These are phyloP conservation scores for Hydrozoanthus gracilis DNA, from an alignment of 92 coral and sea anemone genomes.

Conservation along the genomic window DNA sequence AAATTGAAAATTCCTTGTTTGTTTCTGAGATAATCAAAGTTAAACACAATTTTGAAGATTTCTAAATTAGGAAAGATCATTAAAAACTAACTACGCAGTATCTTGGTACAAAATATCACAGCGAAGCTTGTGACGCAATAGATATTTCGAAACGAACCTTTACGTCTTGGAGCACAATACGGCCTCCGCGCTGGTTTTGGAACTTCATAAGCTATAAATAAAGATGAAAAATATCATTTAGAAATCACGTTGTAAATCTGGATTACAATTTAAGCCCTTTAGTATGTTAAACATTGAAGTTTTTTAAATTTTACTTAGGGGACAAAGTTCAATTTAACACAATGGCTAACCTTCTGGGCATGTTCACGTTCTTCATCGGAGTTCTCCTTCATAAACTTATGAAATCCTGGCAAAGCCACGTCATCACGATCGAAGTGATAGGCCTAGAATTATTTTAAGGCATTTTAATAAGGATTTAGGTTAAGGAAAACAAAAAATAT, in stretches of 20 bases:
- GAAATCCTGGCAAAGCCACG: constrained; percentile 92
- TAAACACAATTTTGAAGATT: no score
- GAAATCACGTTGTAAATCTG: background rate
- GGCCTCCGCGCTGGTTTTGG: constrained; percentile 98
- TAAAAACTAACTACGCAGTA: background rate
- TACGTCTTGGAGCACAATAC: constrained; percentile 89
- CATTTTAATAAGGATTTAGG: background rate
- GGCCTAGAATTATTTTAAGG: constrained; percentile 47
- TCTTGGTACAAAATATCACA: background rate
- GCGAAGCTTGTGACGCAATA: background rate
- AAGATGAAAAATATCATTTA: background rate
- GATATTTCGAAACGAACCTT: constrained; percentile 62
- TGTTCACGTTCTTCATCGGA: constrained; percentile 97
- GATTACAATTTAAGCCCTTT: background rate
- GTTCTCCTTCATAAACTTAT: constrained; percentile 88
- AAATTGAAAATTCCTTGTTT: no score
- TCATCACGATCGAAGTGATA: constrained; percentile 98
- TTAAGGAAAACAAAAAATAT: background rate
- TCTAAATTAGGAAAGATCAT: no score
- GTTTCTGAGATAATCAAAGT: no score
- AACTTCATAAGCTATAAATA: constrained; percentile 81
- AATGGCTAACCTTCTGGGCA: constrained; percentile 80
- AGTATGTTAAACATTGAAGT: no score
- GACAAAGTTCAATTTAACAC: background rate
- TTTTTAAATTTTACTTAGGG: background rate